Base-by-base conservation (phyloP, 2,797 vertebrate species). In the Oreochromis mossambicus region DNA sequence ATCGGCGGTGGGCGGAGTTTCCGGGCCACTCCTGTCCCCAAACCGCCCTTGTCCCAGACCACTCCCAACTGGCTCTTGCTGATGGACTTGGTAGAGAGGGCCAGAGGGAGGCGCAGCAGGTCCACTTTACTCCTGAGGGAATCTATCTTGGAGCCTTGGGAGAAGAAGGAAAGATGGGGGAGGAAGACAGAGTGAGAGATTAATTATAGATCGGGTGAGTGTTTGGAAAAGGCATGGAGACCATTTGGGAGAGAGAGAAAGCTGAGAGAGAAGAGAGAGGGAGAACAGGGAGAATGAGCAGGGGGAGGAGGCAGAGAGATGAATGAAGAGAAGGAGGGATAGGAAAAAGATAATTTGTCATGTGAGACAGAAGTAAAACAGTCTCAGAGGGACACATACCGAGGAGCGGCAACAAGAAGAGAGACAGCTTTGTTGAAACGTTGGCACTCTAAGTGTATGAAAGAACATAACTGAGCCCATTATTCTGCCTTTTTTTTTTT, bases 81-180 rank as follows among this genome's bases (percentile, higher is more conserved):
- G 93, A 97, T 94, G 86, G 96, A 95, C 94, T 96, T 96, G 79
- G 96, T 90, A 19, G 96, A 95, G 82, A 99, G 97, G 89, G 97
- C 95, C 89, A 99, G 92, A n/a, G 98, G 98, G 95, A 97, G 97
- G 96, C 97, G 97, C 95, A 98, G 93, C 94, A 99, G 95, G 91
- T 99, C 98, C 91, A 99, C 98, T n/a, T 97, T 98, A 94, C 96
- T 97, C 98, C 97, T 97, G 97, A 99, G 96, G 97, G 98, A 98
- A 97, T 99, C 98, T 98, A 99, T 99, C 96, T 98, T 98, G 98
- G 97, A 97, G 86, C 95, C 94, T 93, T 91, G 90, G 43, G 58
- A 68, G 61, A 17, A 38, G 11, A 56, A 3, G 9, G 26, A 77
- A 61, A 21, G 51, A 68, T 5, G 15, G 52, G 32, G 32, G n/a